phyloP scores from a whole-genome alignment of 2,797 vertebrate species.

The Anabas testudineus region DNA sequence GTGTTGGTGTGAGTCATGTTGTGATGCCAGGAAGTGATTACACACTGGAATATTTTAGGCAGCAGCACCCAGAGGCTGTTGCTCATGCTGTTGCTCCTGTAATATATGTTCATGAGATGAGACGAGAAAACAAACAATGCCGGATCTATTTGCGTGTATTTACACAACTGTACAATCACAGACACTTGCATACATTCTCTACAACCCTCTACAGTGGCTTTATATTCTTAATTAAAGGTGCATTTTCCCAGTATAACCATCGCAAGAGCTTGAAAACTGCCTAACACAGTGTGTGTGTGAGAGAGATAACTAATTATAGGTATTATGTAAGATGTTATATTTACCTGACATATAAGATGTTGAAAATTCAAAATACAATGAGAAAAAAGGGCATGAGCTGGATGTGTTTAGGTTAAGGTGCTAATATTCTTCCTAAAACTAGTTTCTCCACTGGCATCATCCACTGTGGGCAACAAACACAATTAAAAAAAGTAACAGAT shows the following conservation, averaged over 20 bases:
- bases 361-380: too few species aligned
- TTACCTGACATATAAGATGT: background rate
- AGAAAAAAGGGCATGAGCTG: too few species aligned
- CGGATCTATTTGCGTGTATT: slow-evolving; percentile 50
- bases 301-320: slow-evolving; percentile 16
- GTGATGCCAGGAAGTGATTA: slow-evolving; percentile 53
- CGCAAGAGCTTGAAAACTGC: slow-evolving; percentile 12
- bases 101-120: slow-evolving; percentile 46
- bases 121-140: slow-evolving; percentile 39
- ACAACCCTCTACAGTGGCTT: slow-evolving; percentile 32
- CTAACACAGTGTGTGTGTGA: slow-evolving; percentile 8
- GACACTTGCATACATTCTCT: slow-evolving; percentile 21
- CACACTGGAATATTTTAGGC: slow-evolving; percentile 64
- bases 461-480: background rate
- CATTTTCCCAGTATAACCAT: slow-evolving; percentile 39
- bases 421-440: background rate
- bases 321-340: slow-evolving; percentile 18
- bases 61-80: slow-evolving; percentile 62
- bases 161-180: slow-evolving; percentile 10
- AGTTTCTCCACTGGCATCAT: background rate
- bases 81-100: slow-evolving; percentile 54
- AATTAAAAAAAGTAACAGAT: background rate
- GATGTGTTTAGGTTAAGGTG: too few species aligned
- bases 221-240: slow-evolving; percentile 54
- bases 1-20: slow-evolving; percentile 47